phyloP scores from a whole-genome alignment of 2,113 vertebrate genomes.

The Scatophagus argus region DNA sequence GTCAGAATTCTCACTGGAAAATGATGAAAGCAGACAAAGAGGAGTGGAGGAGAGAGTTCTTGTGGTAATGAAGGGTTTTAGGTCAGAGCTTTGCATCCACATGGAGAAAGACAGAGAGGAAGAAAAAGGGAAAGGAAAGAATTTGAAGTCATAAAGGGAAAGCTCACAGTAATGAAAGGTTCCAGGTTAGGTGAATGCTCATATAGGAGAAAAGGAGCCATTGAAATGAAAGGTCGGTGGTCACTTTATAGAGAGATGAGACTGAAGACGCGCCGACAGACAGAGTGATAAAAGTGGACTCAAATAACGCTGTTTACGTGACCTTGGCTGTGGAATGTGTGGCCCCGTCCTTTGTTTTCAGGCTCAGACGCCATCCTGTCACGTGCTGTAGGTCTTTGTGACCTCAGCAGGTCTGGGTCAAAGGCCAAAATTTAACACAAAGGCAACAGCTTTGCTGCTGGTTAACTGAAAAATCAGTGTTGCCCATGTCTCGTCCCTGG shows the following conservation, averaged over 20 bases:
- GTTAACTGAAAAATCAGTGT: slow-evolving; percentile 4
- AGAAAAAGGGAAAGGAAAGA: neutral
- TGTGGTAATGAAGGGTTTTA: slow-evolving; percentile 18
- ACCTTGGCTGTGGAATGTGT: slow-evolving; percentile 55
- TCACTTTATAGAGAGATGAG: slow-evolving; percentile 18
- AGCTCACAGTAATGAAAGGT: slow-evolving; percentile 7
- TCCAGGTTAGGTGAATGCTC: slow-evolving; percentile 12
- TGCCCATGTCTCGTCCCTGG: neutral
- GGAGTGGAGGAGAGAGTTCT: neutral
- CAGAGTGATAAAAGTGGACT: neutral
- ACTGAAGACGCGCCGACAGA: slow-evolving; percentile 18
- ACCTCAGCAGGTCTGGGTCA: slow-evolving; percentile 32
- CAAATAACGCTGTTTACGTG: neutral
- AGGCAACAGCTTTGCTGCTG: neutral
- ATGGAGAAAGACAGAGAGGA: neutral
- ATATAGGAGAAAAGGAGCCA: neutral
- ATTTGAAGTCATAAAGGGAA: neutral
- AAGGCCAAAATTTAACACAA: slow-evolving; percentile 7
- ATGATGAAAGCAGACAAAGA: slow-evolving; percentile 9
- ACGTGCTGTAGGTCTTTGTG: slow-evolving; percentile 31
- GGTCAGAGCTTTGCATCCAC: slow-evolving; percentile 12
- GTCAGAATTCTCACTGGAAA: slow-evolving; percentile 31
- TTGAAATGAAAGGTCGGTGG: slow-evolving; percentile 14
- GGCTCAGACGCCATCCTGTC: slow-evolving; percentile 12
- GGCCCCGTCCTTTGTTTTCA: slow-evolving; percentile 6